Base-by-base conservation (phyloP, 2,888 invertebrate genomes). In the Xestia ashworthii region DNA sequence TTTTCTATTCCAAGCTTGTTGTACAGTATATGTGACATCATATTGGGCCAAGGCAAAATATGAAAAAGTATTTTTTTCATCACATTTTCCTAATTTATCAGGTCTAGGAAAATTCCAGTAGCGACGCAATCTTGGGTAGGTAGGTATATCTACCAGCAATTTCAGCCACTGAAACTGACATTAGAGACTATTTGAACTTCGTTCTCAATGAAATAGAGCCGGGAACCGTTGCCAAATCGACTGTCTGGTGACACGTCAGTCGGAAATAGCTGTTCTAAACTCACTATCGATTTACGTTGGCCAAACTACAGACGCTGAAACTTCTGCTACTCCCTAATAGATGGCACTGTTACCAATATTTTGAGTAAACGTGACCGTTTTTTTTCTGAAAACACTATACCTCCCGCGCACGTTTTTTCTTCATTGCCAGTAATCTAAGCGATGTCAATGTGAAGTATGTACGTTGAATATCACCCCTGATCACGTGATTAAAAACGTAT, bases 211-310 rank as follows among this genome's bases (percentile, higher is more conserved):
- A 91, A 92, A 92, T 91, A 91, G 91, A 89, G 92, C 89, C 89
- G 86, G 81, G 84, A 85, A 85, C 89, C 91, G 95, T 94, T 96
- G 96, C 96, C 96, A 96, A 96, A 91, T 93, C 92, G 88, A 81
- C 82, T 88, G 89, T 90, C 90, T 89, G 89, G 93, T 92, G 93
- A 93, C 94, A 95, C 90, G 91, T 87, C 89, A 90, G 90, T 92
- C 93, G 90, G 93, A 95, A 96, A 96, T 96, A 95, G 90, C 91
- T 90, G 86, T 84, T 81, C 86, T 88, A 87, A 86, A 84, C 87
- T 86, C 83, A 87, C 88, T 88, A 89, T 90, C 85, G 77, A 87
- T 91, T 89, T 88, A 87, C 89, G 85, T 80, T 84, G 76, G 77
- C 81, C 78, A 84, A 90, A 78, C 86, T 80, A 72, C 12, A 74